These are phyloP conservation scores for Fukomys damarensis DNA, from an alignment of 2,113 vertebrate genomes.

Conservation along the genomic window DNA sequence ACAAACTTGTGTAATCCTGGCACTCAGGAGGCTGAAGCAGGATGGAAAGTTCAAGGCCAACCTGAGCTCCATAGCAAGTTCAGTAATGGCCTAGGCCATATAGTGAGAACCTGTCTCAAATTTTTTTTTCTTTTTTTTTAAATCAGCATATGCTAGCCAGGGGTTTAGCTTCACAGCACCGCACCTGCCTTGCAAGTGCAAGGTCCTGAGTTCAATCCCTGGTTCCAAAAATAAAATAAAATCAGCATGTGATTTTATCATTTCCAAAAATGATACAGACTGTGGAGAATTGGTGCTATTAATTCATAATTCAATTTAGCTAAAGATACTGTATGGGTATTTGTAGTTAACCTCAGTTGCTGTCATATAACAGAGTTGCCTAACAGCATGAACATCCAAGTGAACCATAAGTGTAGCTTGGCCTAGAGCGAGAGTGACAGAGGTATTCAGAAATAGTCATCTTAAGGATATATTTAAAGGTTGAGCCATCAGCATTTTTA, in stretches of 20 bases:
- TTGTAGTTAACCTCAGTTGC: neutral
- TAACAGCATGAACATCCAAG: slow-evolving; percentile 2
- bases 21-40: neutral
- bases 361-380: neutral
- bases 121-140: no score
- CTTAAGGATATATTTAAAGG: neutral
- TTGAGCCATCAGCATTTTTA: slow-evolving; percentile 20
- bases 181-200: no score
- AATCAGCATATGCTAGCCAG: no score
- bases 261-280: slow-evolving; percentile 37
- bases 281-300: slow-evolving; percentile 1
- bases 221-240: no score
- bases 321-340: slow-evolving; percentile 4
- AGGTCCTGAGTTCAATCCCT: no score
- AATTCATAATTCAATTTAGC: slow-evolving; percentile 24
- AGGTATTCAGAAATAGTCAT: neutral
- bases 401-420: neutral
- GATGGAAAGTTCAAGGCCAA: neutral
- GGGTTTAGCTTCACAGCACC: no score
- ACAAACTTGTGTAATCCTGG: neutral
- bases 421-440: neutral
- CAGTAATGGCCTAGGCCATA: neutral
- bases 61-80: neutral
- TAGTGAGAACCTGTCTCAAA: neutral
- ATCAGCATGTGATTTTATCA: neutral